Evolutionary conservation across 2,888 invertebrate species (phyloP).

Genomic region (Coelopa pilipes): DNA sequence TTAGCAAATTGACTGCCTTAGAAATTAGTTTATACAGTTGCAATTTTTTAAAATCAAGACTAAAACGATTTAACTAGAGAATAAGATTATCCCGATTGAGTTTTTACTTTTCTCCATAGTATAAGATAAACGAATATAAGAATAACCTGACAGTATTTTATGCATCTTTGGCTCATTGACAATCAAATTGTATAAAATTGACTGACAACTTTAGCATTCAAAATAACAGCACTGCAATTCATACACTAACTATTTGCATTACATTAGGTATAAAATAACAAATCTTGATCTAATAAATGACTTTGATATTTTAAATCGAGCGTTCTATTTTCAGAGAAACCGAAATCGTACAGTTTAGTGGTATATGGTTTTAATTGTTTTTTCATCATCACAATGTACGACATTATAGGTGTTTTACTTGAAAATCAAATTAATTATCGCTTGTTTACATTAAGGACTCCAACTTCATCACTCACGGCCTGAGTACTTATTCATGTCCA

Average conservation of each 20-base stretch:
- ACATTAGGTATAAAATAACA: too few species aligned
- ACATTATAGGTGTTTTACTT: background rate
- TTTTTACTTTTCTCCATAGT: too few species aligned
- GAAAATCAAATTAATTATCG: background rate
- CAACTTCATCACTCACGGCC: background rate
- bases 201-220: too few species aligned
- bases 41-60: constrained; percentile 5
- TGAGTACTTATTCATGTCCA: constrained; percentile 44
- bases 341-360: background rate
- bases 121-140: too few species aligned
- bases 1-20: constrained; percentile 12
- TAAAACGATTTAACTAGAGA: background rate
- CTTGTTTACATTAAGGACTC: background rate
- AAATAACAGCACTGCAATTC: too few species aligned
- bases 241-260: too few species aligned
- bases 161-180: too few species aligned
- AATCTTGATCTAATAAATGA: too few species aligned
- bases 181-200: too few species aligned
- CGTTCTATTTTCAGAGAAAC: background rate
- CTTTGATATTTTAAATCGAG: too few species aligned
- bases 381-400: background rate
- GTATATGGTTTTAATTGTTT: background rate
- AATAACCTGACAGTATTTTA: too few species aligned
- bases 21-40: background rate
- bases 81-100: background rate